phyloP scores from a whole-genome alignment of 2,113 vertebrate species.

The Callipepla squamata region DNA sequence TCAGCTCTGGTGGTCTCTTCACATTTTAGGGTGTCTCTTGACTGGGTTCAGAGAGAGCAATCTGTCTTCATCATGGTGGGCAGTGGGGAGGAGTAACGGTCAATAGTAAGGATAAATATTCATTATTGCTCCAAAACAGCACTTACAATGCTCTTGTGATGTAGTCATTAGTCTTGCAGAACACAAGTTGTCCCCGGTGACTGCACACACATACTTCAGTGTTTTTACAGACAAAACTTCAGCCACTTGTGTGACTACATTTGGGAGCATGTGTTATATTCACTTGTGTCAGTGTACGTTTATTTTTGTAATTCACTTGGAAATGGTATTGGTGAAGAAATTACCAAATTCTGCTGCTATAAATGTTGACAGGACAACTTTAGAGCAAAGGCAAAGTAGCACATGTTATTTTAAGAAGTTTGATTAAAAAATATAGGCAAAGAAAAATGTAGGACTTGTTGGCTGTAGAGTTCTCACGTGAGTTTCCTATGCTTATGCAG shows the following conservation, averaged over 20 bases:
- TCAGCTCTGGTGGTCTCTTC: background rate
- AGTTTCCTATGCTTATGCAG: background rate
- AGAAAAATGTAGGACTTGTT: background rate
- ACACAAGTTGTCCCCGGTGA: slow-evolving; percentile 38
- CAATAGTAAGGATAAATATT: slow-evolving; percentile 36
- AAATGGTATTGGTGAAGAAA: background rate
- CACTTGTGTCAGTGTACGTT: background rate
- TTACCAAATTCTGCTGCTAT: background rate
- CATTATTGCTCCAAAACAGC: background rate
- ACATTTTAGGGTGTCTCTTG: background rate
- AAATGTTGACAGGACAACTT: background rate
- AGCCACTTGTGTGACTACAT: slow-evolving; percentile 50
- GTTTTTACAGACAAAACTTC: slow-evolving; percentile 50
- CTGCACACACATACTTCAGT: slow-evolving; percentile 39
- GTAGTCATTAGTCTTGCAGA: slow-evolving; percentile 48
- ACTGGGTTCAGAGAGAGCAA: background rate
- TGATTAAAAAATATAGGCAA: background rate
- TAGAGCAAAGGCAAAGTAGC: background rate
- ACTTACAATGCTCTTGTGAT: slow-evolving; percentile 2
- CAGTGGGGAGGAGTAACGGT: background rate
- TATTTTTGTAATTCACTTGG: slow-evolving; percentile 7
- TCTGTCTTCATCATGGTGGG: background rate
- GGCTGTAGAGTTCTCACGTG: background rate
- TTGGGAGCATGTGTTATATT: slow-evolving; percentile 9
- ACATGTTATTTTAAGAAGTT: background rate